Conservation (phyloP, 2,797 vertebrate genomes). For the Gila robusta region DNA sequence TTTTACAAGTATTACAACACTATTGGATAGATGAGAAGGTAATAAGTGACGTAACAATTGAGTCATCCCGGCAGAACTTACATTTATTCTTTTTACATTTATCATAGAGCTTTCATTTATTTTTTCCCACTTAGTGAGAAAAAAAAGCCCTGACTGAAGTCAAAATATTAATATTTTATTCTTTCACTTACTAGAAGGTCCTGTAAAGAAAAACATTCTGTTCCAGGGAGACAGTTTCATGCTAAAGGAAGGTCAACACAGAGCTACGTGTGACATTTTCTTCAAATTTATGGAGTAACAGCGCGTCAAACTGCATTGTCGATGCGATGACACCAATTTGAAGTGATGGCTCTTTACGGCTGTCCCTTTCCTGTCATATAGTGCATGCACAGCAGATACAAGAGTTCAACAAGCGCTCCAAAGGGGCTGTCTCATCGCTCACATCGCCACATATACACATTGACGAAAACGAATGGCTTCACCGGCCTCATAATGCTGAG, state of each 20-base stretch:
- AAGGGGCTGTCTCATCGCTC: slow-evolving; percentile 74
- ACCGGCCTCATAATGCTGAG: slow-evolving; percentile 53
- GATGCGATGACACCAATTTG: slow-evolving; percentile 60
- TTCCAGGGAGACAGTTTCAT: slow-evolving; percentile 19
- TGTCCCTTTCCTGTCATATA: slow-evolving; percentile 56
- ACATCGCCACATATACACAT: slow-evolving; percentile 59
- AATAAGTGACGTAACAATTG: too few species aligned
- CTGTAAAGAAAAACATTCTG: slow-evolving; percentile 20
- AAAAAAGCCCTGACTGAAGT: slow-evolving; percentile 9
- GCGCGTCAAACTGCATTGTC: slow-evolving; percentile 48
- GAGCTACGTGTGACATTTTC: slow-evolving; percentile 43
- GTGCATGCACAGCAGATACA: slow-evolving; percentile 57
- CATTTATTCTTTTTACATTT: too few species aligned
- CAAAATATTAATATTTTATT: slow-evolving; percentile 37
- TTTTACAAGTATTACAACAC: too few species aligned
- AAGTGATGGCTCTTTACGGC: slow-evolving; percentile 51
- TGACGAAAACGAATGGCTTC: slow-evolving; percentile 19
- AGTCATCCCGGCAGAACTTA: too few species aligned
- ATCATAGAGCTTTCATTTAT: background rate
- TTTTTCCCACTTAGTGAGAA: background rate
- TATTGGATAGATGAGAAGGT: too few species aligned
- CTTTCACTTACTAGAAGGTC: slow-evolving; percentile 27
- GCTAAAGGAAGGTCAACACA: slow-evolving; percentile 46
- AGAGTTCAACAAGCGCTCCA: slow-evolving; percentile 47
- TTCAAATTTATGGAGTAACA: slow-evolving; percentile 47